phyloP scores from a whole-genome alignment of 2,888 invertebrate genomes.

The Lithophane leautieri region DNA sequence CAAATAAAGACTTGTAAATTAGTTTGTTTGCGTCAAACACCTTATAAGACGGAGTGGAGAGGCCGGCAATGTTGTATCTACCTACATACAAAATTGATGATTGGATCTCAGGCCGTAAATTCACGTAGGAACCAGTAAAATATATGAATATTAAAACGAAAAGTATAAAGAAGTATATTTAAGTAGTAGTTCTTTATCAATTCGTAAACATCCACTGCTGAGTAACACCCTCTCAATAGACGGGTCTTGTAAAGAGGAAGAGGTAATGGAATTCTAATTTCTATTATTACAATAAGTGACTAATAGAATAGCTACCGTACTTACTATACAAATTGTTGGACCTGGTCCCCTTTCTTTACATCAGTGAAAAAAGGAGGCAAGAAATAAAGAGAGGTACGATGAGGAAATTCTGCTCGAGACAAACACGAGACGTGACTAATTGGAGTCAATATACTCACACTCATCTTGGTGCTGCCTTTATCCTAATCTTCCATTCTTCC shows the following conservation, averaged over 20 bases:
- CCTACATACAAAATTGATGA: conserved; percentile 27
- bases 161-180: neutral
- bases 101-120: conserved; percentile 20
- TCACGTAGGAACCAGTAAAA: neutral
- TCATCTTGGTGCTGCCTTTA: neutral
- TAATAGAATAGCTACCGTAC: conserved; percentile 2
- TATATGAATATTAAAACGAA: neutral
- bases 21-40: conserved; percentile 68
- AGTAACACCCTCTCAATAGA: neutral
- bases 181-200: neutral
- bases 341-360: neutral
- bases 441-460: neutral
- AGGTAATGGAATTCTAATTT: conserved; percentile 14
- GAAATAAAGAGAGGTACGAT: neutral
- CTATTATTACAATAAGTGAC: conserved; percentile 10
- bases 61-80: conserved; percentile 30
- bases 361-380: neutral
- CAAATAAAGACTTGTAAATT: conserved; percentile 74
- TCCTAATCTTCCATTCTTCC: neutral
- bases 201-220: neutral
- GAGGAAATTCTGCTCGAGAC: too few species aligned
- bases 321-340: neutral
- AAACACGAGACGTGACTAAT: neutral
- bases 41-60: conserved; percentile 47
- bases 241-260: conserved; percentile 3